Evolutionary conservation across 2,888 invertebrate species (phyloP).

Genomic region (Punctoribates punctum): DNA sequence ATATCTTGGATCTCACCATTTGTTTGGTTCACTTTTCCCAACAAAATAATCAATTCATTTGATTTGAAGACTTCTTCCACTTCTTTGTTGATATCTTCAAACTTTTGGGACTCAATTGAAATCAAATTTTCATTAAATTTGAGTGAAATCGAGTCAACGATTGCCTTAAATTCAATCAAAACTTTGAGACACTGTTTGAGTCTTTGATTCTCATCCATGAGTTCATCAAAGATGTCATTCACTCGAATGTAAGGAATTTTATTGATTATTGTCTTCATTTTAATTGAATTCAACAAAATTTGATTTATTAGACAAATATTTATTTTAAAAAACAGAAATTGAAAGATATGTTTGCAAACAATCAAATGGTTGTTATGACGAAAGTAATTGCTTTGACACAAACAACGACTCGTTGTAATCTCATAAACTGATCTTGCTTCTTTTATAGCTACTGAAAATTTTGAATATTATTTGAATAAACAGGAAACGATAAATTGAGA

Average conservation of each 20-base stretch:
- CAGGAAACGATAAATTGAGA: no score
- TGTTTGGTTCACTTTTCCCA: background rate
- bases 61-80: background rate
- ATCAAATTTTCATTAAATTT: background rate
- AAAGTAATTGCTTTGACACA: no score
- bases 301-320: no score
- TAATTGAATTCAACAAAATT: no score
- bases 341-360: no score
- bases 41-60: background rate
- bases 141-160: background rate
- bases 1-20: background rate
- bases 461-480: no score
- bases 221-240: background rate
- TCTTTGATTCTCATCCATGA: background rate
- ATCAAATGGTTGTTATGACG: no score
- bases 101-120: background rate
- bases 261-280: no score
- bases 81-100: background rate
- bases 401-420: no score
- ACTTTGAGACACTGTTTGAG: constrained; percentile 8
- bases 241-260: background rate
- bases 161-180: background rate
- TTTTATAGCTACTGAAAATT: no score
- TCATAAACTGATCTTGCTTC: no score
- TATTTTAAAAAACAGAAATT: no score